A percentile compares a stretch with the other conserved stretches of the same genome.
phyloP scores from a whole-genome alignment of 1,140 invertebrate genomes.

The Papilio polytes region DNA sequence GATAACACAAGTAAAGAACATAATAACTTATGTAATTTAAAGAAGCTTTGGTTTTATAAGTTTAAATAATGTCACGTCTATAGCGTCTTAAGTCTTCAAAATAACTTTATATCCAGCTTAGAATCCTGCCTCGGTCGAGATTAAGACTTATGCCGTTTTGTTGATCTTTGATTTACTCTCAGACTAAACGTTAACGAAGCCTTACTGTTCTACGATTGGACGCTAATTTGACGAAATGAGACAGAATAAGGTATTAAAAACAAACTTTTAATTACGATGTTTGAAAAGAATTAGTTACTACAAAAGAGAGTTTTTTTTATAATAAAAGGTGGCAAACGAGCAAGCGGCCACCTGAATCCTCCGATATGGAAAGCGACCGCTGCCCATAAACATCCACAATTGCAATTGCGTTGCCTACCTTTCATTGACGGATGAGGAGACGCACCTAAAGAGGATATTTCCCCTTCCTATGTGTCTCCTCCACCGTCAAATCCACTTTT shows the following conservation, averaged over 20 bases:
- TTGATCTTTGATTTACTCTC: constrained; percentile 17
- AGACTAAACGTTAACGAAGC: neutral
- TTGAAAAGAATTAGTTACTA: neutral
- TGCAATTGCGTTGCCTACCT: no score
- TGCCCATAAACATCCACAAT: no score
- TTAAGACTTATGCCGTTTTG: constrained; percentile 6
- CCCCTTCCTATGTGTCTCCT: no score
- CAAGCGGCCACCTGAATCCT: no score
- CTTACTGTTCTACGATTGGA: neutral
- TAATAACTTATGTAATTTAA: neutral
- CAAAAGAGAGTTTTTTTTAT: no score
- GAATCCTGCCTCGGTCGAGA: constrained; percentile 10
- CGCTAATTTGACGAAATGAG: neutral
- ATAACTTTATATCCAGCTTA: constrained; percentile 24
- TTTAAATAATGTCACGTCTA: neutral
- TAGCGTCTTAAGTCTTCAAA: neutral
- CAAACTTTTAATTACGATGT: neutral
- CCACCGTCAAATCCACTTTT: no score
- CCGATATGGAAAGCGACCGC: no score
- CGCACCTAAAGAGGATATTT: no score
- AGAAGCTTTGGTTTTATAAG: neutral
- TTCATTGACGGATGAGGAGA: no score
- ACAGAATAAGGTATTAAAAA: neutral
- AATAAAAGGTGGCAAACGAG: no score
- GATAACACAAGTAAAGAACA: no score